Evolutionary conservation across 2,113 vertebrate genomes (phyloP).

Genomic region (Sebastes schlegelii): DNA sequence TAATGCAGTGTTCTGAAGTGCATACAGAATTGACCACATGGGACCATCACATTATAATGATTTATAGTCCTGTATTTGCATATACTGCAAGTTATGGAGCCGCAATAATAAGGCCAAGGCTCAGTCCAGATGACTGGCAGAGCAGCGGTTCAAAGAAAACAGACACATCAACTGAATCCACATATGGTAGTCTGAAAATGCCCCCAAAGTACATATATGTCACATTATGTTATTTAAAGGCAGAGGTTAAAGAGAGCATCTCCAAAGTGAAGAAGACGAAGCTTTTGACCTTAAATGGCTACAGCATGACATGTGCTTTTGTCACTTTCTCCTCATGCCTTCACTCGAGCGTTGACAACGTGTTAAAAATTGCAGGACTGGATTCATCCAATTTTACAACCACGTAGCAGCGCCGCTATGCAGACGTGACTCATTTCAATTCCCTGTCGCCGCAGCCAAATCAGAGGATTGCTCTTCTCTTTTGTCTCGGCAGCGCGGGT

Average conservation of each 20-base stretch:
- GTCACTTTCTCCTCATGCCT: conserved; percentile 12
- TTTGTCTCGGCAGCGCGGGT: conserved; percentile 52
- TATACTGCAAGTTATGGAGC: conserved; percentile 28
- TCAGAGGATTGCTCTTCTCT: conserved; percentile 52
- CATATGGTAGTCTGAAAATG: neutral
- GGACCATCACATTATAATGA: conserved; percentile 59
- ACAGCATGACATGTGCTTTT: neutral
- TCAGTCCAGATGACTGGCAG: conserved; percentile 33
- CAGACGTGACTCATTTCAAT: conserved; percentile 53
- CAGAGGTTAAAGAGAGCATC: conserved; percentile 30
- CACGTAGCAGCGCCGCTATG: conserved; percentile 15
- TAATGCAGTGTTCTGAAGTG: conserved; percentile 45
- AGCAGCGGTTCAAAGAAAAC: conserved; percentile 17
- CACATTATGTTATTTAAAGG: neutral
- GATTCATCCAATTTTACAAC: conserved; percentile 37
- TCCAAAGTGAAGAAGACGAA: conserved; percentile 1
- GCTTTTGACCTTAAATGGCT: conserved; percentile 5
- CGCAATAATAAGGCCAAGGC: conserved; percentile 1
- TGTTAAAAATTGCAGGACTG: conserved; percentile 2
- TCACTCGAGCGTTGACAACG: neutral
- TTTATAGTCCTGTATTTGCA: conserved; percentile 50
- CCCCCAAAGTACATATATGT: neutral
- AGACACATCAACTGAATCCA: neutral
- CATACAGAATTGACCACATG: conserved; percentile 51
- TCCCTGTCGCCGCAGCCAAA: conserved; percentile 47